Percentiles rank a stretch among this genome's conserved stretches.
Conservation (phyloP, 2,113 vertebrate genomes). For the Alces alces region DNA sequence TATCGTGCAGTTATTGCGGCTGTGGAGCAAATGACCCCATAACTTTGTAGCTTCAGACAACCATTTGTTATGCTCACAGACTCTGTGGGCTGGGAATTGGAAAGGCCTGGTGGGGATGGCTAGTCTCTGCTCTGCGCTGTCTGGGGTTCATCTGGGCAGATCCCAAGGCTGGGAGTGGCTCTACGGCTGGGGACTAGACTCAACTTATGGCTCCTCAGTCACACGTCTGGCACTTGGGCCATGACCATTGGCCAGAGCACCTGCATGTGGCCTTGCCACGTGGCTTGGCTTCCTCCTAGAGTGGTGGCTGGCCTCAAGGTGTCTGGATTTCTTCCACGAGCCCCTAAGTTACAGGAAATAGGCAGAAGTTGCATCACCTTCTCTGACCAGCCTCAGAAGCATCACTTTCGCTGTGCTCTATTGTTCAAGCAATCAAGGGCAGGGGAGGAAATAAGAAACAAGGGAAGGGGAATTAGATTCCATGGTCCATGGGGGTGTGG, state of each 20-base stretch:
- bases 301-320: neutral
- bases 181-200: neutral
- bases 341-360: neutral
- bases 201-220: neutral
- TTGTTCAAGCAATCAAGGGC: neutral
- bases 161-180: neutral
- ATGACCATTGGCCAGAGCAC: neutral
- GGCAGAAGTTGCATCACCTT: neutral
- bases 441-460: neutral
- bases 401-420: neutral
- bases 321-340: neutral
- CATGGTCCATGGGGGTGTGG: accelerated
- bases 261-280: neutral
- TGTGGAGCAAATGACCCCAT: neutral
- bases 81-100: neutral
- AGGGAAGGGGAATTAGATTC: neutral
- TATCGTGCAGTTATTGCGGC: neutral
- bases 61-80: neutral
- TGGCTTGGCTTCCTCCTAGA: neutral
- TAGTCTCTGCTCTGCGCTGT: neutral
- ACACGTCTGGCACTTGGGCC: neutral
- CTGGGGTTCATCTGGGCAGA: neutral
- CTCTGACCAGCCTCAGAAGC: neutral
- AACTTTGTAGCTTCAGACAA: neutral
- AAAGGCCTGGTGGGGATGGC: neutral